A percentile compares a stretch with the other conserved stretches of the same genome.
Evolutionary conservation across 2,797 vertebrate species (phyloP).

Genomic region (Sylvia borin): DNA sequence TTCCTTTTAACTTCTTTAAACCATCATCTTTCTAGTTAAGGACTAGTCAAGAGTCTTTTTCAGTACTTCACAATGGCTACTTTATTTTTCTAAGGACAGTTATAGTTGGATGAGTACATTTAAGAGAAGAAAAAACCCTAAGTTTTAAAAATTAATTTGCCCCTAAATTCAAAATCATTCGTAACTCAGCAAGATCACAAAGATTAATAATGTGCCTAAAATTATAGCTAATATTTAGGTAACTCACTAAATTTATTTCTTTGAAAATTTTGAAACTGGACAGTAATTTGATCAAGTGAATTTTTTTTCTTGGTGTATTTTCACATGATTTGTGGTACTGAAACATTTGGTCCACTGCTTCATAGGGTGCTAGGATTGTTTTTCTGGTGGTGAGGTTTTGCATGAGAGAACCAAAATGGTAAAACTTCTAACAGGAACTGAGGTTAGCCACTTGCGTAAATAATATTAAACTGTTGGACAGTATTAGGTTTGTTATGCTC

Average conservation of each 20-base stretch:
- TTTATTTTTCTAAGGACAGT: background rate
- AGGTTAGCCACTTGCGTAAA: background rate
- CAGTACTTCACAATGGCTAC: background rate
- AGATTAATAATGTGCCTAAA: background rate
- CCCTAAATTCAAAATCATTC: background rate
- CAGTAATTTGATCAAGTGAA: background rate
- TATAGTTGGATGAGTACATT: background rate
- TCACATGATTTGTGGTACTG: background rate
- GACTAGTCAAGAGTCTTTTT: background rate
- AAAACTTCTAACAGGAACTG: background rate
- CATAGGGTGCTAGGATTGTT: background rate
- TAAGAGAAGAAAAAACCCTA: background rate
- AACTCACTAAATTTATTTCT: background rate
- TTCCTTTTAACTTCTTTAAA: background rate
- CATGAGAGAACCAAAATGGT: background rate
- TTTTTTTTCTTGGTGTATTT: background rate
- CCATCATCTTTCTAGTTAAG: background rate
- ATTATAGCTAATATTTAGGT: background rate
- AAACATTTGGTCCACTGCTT: background rate
- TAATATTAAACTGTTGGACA: background rate
- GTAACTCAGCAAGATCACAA: background rate
- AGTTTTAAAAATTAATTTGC: background rate
- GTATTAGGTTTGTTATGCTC: background rate
- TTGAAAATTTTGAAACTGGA: background rate
- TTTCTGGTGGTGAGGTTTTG: background rate